A percentile compares a stretch with the other conserved stretches of the same genome.
Conservation (phyloP, 1,140 invertebrate species). For the Drosophila miranda region DNA sequence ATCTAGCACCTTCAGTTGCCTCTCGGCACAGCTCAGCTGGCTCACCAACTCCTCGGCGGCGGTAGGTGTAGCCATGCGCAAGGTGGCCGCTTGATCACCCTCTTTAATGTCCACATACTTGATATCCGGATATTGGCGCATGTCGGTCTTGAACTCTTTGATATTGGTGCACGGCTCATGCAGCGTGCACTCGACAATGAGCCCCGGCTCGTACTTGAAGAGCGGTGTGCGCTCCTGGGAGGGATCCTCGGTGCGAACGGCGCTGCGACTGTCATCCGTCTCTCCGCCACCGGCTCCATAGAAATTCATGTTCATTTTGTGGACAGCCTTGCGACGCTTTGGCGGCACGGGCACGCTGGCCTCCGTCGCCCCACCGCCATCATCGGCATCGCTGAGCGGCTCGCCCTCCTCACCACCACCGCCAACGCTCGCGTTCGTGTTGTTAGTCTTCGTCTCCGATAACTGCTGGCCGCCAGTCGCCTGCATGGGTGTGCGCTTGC, state of each 20-base stretch:
- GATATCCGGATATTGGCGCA: slow-evolving; percentile 84
- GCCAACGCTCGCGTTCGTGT: not conserved
- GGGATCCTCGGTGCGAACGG: slow-evolving; percentile 52
- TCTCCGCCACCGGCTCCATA: slow-evolving; percentile 74
- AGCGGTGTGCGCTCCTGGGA: slow-evolving; percentile 78
- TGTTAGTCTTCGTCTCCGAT: slow-evolving; percentile 6
- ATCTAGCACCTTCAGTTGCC: slow-evolving; percentile 76
- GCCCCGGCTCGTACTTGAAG: slow-evolving; percentile 84
- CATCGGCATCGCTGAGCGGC: slow-evolving; percentile 29
- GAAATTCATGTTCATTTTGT: slow-evolving; percentile 82
- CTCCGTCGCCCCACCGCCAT: slow-evolving; percentile 13
- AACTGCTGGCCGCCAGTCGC: not conserved
- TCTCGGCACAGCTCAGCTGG: slow-evolving; percentile 62
- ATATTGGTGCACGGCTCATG: slow-evolving; percentile 85
- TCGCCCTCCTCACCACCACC: slow-evolving; percentile 35
- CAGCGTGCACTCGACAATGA: slow-evolving; percentile 86
- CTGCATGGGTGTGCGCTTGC: slow-evolving; percentile 7
- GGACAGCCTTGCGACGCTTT: slow-evolving; percentile 67
- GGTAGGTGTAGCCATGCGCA: slow-evolving; percentile 85
- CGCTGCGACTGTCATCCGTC: slow-evolving; percentile 39
- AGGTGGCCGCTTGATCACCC: slow-evolving; percentile 83
- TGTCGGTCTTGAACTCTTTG: slow-evolving; percentile 87
- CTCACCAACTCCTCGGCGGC: slow-evolving; percentile 83
- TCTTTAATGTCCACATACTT: slow-evolving; percentile 87
- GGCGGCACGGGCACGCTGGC: slow-evolving; percentile 37